Conservation (phyloP, 2,888 invertebrate genomes). For the Drosophila testacea region DNA sequence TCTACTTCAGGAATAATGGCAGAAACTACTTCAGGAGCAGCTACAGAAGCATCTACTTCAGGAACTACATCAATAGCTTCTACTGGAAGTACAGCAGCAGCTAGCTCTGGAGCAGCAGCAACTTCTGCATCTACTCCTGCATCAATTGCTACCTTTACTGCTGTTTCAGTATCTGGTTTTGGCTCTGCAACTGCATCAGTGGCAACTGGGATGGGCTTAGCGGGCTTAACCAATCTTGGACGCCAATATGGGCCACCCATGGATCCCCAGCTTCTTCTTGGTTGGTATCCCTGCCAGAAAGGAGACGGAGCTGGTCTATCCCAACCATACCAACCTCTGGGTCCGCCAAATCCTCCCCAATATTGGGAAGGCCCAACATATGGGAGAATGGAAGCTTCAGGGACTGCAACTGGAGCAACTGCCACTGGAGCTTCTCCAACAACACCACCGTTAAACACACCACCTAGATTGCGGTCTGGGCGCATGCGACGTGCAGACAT, state of each 20-base stretch:
- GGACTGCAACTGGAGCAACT: conserved; percentile 3
- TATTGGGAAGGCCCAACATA: conserved; percentile 28
- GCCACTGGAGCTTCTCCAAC: neutral
- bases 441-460: neutral
- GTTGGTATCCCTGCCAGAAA: conserved; percentile 27
- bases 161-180: neutral
- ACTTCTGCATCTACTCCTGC: neutral
- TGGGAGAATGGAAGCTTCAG: conserved; percentile 5
- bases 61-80: neutral
- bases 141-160: neutral
- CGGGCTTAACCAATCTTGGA: conserved; percentile 7
- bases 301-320: conserved; percentile 23
- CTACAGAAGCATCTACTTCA: neutral
- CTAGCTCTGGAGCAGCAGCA: neutral
- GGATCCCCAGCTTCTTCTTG: conserved; percentile 17
- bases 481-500: conserved; percentile 53
- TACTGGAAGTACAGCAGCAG: neutral
- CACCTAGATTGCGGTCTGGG: too few species aligned
- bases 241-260: conserved; percentile 22
- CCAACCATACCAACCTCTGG: conserved; percentile 34
- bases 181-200: neutral
- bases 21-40: neutral
- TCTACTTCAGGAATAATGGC: neutral
- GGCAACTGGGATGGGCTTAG: neutral
- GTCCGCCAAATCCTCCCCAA: conserved; percentile 31